Conservation (phyloP, 64 coral and sea anemone genomes). For the Dendrophyllia cribrosa region DNA sequence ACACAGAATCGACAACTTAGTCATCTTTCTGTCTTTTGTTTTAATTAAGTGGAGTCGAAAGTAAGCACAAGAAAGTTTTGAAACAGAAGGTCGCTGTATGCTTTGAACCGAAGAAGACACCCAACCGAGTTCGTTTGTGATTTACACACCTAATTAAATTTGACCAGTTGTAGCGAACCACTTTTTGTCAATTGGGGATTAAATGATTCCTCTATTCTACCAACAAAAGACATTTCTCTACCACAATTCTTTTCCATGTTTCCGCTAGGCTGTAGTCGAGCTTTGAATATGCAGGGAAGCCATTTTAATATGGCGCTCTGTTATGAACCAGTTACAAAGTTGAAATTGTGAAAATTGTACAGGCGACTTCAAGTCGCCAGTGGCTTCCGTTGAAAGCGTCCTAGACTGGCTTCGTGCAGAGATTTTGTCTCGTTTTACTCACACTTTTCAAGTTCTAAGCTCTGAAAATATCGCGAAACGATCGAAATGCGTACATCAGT, state of each 20-base stretch:
- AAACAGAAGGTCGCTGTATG: slow-evolving; percentile 39
- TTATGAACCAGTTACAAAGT: slow-evolving; percentile 25
- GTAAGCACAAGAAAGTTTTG: not conserved
- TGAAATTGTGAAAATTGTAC: slow-evolving; percentile 45
- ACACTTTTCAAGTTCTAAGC: not conserved
- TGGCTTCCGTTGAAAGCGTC: slow-evolving; percentile 73
- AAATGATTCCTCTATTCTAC: slow-evolving; percentile 26
- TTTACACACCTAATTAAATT: slow-evolving; percentile 52
- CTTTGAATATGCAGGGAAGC: slow-evolving; percentile 23
- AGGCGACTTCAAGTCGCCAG: slow-evolving; percentile 81
- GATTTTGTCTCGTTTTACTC: slow-evolving; percentile 49
- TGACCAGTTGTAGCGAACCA: slow-evolving; percentile 33
- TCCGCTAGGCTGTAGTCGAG: slow-evolving; percentile 6
- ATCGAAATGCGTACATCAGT: not conserved
- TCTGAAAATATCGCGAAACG: not conserved
- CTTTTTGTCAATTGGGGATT: slow-evolving; percentile 33
- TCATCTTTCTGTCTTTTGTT: not conserved
- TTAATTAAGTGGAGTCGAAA: not conserved
- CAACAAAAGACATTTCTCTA: slow-evolving; percentile 33
- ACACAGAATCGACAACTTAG: not conserved
- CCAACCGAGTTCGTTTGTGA: slow-evolving; percentile 4
- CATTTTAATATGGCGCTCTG: slow-evolving; percentile 47
- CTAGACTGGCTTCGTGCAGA: slow-evolving; percentile 64
- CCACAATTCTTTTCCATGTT: slow-evolving; percentile 10
- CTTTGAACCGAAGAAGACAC: not conserved